Evolutionary conservation across 2,888 invertebrate genomes (phyloP).

Genomic region (Ceramica pisi): DNA sequence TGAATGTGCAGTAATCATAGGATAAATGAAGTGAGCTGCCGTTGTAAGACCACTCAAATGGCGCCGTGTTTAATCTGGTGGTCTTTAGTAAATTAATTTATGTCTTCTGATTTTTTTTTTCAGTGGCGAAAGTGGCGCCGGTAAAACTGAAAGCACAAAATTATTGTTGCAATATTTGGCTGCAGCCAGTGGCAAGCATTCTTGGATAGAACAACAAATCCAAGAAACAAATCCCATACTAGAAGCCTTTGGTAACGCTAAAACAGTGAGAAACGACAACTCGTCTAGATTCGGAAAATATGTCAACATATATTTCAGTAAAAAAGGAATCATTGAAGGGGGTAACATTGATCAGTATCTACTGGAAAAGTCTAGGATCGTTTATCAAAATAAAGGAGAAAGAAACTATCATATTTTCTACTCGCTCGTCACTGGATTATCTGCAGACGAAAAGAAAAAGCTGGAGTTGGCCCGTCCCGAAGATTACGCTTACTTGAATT

Average conservation of each 20-base stretch:
- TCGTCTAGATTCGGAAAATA: slow-evolving; percentile 99
- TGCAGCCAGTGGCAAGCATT: slow-evolving; percentile 98
- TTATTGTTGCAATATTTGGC: slow-evolving; percentile 98
- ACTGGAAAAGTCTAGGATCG: slow-evolving; percentile 97
- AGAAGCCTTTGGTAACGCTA: slow-evolving; percentile 99
- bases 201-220: slow-evolving; percentile 99
- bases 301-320: slow-evolving; percentile 96
- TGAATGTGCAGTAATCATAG: too few relatives aligned
- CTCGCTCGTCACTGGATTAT: slow-evolving; percentile 96
- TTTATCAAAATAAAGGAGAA: slow-evolving; percentile 96
- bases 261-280: slow-evolving; percentile 98
- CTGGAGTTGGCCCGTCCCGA: slow-evolving; percentile 94
- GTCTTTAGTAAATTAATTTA: too few relatives aligned
- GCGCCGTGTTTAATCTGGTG: too few relatives aligned
- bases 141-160: slow-evolving; percentile 99
- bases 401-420: slow-evolving; percentile 99
- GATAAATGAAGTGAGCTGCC: too few relatives aligned
- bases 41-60: too few relatives aligned
- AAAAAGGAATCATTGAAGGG: slow-evolving; percentile 96
- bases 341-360: slow-evolving; percentile 98
- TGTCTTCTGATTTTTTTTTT: slow-evolving; percentile 52
- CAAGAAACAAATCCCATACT: slow-evolving; percentile 98
- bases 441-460: slow-evolving; percentile 94
- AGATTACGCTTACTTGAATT: slow-evolving; percentile 95
- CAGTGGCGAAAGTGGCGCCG: slow-evolving; percentile 98